Conservation (phyloP, 2,797 vertebrate species). For the Lacerta agilis region DNA sequence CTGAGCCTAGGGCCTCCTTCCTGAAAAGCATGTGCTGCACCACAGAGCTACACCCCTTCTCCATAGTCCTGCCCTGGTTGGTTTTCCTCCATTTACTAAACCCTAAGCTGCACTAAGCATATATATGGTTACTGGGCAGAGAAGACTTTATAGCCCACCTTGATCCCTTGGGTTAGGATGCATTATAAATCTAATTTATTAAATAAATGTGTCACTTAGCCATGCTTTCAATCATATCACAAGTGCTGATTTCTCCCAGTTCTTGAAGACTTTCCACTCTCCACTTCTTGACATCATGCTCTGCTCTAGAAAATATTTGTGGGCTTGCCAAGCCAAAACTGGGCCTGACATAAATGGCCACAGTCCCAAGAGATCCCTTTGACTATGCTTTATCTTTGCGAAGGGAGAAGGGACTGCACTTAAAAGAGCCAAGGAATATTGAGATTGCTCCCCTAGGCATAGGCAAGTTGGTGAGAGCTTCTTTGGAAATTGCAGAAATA, state of each 20-base stretch:
- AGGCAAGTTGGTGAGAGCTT: constrained; percentile 18
- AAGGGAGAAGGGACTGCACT: constrained; percentile 11
- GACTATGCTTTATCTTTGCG: neutral
- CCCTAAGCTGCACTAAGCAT: neutral
- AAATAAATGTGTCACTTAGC: neutral
- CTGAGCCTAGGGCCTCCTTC: too few relatives aligned
- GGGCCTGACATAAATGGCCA: neutral
- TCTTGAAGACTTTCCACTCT: neutral
- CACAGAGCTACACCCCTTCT: neutral
- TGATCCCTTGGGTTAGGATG: neutral
- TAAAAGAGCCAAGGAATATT: constrained; percentile 14
- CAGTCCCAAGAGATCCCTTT: neutral
- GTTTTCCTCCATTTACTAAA: neutral
- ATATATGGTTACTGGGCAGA: neutral
- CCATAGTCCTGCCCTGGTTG: neutral
- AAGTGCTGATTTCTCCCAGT: neutral
- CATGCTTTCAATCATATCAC: neutral
- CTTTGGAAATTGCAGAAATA: constrained; percentile 28
- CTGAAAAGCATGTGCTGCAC: neutral
- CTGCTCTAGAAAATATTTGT: neutral
- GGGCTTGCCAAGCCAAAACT: neutral
- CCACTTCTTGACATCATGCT: neutral
- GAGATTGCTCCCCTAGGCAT: constrained; percentile 9
- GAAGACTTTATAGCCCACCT: neutral
- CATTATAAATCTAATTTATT: constrained; percentile 18